phyloP scores from a whole-genome alignment of 2,113 vertebrate genomes.

The Casuarius casuarius region DNA sequence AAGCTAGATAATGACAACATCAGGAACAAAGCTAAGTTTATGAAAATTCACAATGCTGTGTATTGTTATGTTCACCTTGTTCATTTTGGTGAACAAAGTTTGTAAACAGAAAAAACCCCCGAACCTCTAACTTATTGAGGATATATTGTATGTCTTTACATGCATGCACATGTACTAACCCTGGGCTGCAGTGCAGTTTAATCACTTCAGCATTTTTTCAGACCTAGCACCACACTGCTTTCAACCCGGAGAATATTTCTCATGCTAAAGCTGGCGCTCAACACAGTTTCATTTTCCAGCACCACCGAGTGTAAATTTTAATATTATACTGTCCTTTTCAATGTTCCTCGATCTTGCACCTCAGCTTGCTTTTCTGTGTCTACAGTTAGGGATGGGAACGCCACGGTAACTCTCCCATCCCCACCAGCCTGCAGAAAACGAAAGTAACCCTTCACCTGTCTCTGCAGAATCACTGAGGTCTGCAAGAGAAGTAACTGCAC shows the following conservation, averaged over 20 bases:
- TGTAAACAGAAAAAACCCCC: background rate
- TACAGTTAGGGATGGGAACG: background rate
- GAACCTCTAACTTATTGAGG: background rate
- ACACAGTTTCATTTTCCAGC: background rate
- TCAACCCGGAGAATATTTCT: background rate
- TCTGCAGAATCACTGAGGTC: background rate
- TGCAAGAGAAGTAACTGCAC: background rate
- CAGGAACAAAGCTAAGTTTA: background rate
- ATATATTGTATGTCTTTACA: background rate
- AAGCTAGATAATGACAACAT: background rate
- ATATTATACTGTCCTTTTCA: background rate
- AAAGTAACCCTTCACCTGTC: background rate
- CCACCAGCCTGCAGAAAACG: background rate
- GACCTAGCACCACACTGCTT: background rate
- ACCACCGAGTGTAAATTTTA: background rate
- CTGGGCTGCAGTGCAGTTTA: background rate
- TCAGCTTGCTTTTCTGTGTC: background rate
- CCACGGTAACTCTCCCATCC: background rate
- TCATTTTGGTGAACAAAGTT: background rate
- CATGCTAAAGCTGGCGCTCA: background rate
- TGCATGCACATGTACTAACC: fast-evolving
- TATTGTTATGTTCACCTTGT: background rate
- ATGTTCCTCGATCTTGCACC: background rate
- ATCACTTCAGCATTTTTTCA: background rate
- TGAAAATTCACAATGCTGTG: background rate